Base-by-base conservation (phyloP, 2,113 vertebrate genomes). In the Laterallus jamaicensis region DNA sequence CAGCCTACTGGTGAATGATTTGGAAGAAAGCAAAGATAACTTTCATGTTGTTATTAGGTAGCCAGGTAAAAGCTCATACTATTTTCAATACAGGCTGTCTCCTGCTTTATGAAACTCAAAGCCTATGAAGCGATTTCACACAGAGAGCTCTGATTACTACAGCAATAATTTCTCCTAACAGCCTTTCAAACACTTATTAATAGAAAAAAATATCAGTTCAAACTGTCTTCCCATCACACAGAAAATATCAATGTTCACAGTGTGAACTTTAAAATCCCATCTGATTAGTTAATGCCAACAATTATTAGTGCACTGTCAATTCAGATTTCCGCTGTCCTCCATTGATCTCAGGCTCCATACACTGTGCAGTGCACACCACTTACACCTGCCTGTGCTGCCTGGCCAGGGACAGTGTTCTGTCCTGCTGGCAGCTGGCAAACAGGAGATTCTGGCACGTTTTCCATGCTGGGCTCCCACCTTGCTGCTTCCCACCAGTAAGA, bases 101-200 rank as follows among this genome's bases (percentile, higher is more conserved):
- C 86, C 59, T 75, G 79, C 74, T 96, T 86, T 82, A 35, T 37
- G 52, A 83, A 96, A 94, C 85, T 95, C 56, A 52, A 55, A 63
- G 86, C 81, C 96, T 84, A 15, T 90, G 95, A 97, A 96, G 93
- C 11, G 28, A 56, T 92, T 94, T 98, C 98, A 97, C 97, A 98
- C 98, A 96, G 97, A 97, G 97, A 97, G 59, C 88, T 59, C 95
- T 97, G 97, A 98, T 98, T 98, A 96, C 97, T 78, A 35, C 55
- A 35, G 90, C 92, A 97, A 90, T 97, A 95, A 97, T 97, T 97
- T 94, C 93, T 97, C 96, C 95, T 96, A 98, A 97, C 94, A 97
- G 78, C 94, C 90, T 96, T 98, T 98, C 95, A 97, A 95, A 96
- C 81, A 94, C 95, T 97, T 97, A 85, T 82, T 97, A 95, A 93